Conservation (phyloP, 2,888 invertebrate species). For the Lasioglossum figueresi region DNA sequence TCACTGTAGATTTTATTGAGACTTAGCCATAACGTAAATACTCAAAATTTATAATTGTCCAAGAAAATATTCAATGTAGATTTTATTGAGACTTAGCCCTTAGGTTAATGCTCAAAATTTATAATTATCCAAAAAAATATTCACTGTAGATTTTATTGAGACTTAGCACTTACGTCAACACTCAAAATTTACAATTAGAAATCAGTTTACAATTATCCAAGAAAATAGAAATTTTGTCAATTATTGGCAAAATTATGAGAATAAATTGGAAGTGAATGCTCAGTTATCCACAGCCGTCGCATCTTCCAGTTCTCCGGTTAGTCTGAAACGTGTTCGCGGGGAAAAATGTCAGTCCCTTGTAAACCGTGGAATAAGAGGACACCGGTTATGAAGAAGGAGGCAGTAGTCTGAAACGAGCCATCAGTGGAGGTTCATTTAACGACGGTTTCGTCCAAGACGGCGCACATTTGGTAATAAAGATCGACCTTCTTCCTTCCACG, state of each 20-base stretch:
- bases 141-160: no score
- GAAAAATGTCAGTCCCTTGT: slow-evolving; percentile 11
- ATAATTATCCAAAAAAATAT: no score
- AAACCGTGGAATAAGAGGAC: slow-evolving; percentile 11
- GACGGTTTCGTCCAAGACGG: not conserved
- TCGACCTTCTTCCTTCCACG: not conserved
- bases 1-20: no score
- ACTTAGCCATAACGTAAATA: no score
- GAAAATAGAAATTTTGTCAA: not conserved
- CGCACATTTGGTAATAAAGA: slow-evolving; percentile 25
- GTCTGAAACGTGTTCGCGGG: not conserved
- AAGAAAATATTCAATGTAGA: no score
- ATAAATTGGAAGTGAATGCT: not conserved
- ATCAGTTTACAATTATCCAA: no score
- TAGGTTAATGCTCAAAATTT: no score
- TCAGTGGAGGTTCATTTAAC: slow-evolving; percentile 34
- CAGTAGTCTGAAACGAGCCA: slow-evolving; percentile 12
- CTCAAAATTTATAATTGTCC: no score
- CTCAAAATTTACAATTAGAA: no score
- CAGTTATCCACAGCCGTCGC: not conserved
- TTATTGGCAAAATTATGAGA: not conserved
- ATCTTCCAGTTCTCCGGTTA: slow-evolving; percentile 3
- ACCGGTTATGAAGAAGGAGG: not conserved
- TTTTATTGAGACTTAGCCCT: no score
- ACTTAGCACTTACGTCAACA: no score